phyloP scores from a whole-genome alignment of 2,797 vertebrate species.

The Naso thynnoides region DNA sequence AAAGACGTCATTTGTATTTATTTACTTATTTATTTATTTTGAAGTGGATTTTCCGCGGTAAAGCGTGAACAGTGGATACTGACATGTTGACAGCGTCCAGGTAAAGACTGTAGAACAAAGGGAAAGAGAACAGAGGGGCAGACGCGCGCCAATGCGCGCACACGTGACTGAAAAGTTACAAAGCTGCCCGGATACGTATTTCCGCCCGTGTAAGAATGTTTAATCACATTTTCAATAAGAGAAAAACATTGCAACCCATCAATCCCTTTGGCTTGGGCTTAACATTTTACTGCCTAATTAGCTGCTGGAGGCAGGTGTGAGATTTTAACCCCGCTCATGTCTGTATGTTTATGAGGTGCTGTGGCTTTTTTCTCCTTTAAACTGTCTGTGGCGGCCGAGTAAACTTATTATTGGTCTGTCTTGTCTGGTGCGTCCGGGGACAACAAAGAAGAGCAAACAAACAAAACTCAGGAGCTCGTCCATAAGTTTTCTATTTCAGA shows the following conservation, averaged over 20 bases:
- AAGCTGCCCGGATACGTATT: neutral
- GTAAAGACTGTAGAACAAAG: conserved; percentile 27
- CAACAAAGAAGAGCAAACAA: conserved; percentile 38
- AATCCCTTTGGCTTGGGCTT: neutral
- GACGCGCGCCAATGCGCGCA: neutral
- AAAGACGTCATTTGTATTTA: too few relatives aligned
- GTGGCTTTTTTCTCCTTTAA: conserved; percentile 18
- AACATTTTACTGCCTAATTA: conserved; percentile 4
- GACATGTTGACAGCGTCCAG: conserved; percentile 3
- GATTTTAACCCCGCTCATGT: conserved; percentile 13
- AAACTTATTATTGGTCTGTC: conserved; percentile 60
- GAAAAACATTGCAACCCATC: neutral
- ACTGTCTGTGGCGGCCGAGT: conserved; percentile 33
- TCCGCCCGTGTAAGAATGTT: neutral
- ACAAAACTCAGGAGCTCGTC: neutral
- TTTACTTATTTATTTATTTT: too few relatives aligned
- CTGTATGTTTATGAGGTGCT: conserved; percentile 48
- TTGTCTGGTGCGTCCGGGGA: conserved; percentile 56
- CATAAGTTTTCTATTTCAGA: neutral
- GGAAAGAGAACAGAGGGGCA: neutral
- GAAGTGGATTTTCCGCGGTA: neutral
- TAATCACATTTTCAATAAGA: neutral
- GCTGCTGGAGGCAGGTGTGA: conserved; percentile 47
- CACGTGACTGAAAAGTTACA: neutral
- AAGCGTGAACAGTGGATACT: neutral